Evolutionary conservation across 2,113 vertebrate genomes (phyloP).

Genomic region (Odontesthes bonariensis): DNA sequence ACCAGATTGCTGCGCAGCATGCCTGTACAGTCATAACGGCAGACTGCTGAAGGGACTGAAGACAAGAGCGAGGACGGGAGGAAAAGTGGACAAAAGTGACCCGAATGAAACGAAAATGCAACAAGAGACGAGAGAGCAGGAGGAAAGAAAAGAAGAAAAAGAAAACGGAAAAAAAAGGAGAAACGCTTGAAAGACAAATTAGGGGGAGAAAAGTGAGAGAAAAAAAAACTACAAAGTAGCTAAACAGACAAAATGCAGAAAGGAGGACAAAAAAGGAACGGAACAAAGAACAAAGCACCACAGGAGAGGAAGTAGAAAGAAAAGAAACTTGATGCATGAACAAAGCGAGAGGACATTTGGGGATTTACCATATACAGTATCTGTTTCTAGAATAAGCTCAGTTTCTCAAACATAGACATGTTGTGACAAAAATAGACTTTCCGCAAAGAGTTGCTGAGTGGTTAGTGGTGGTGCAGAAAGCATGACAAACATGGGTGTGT

Average conservation of each 20-base stretch:
- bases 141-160: too few relatives aligned
- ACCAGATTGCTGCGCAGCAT: conserved; percentile 59
- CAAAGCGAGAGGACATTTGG: conserved; percentile 22
- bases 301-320: conserved; percentile 33
- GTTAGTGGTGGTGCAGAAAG: conserved; percentile 60
- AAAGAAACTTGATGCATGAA: conserved; percentile 30
- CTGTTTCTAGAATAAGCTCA: conserved; percentile 53
- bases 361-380: conserved; percentile 65
- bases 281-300: not conserved
- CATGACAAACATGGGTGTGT: conserved; percentile 54
- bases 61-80: not conserved
- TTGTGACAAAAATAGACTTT: conserved; percentile 66
- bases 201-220: too few relatives aligned
- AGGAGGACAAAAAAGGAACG: not conserved
- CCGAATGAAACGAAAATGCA: not conserved
- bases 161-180: too few relatives aligned
- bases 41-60: conserved; percentile 9
- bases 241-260: not conserved
- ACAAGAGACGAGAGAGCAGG: not conserved
- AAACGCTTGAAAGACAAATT: too few relatives aligned
- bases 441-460: conserved; percentile 56
- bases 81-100: not conserved
- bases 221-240: not conserved
- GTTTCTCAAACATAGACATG: conserved; percentile 62
- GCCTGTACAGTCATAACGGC: conserved; percentile 27